Evolutionary conservation across 92 coral and sea anemone species (phyloP), one percentile per base, ranked within the genome.

Genomic region (Hydrozoanthus gracilis): DNA sequence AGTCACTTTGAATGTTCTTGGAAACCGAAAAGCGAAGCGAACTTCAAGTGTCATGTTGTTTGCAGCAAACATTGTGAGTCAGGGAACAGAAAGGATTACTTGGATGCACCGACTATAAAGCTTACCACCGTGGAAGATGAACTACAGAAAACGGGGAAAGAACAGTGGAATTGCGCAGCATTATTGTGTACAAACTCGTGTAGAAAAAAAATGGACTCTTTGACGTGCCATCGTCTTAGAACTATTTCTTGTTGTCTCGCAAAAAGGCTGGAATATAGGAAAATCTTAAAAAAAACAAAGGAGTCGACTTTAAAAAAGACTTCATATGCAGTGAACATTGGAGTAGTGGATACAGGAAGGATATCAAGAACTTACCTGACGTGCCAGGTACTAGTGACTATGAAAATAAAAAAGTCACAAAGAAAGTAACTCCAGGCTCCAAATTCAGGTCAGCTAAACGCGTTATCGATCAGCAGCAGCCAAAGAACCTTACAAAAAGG

Each of bases 1-100:
- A 89, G 44, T 78, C 87, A 15, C 86, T 76, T 89, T 71, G 86
- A 48, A 60, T 56, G 92, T 85, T n/a, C 92, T 90, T 27, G 92
- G 92, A 12, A 90, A 78, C 78, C 55, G 71, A 89, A 71, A 65
- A 13, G 75, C 46, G 76, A 71, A 69, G 14, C 64, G 16, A 73
- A 87, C 13, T 83, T 76, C 62, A 60, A 86, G 83, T 52, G 74
- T 18, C 88, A 88, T 51, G 88, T 83, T 60, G 84, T 89, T 82
- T 79, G 90, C 75, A 64, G 87, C 46, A 76, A 64, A 62, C 90
- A 86, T 69, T 86, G 88, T 82, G 35, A 70, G 52, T 44, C 73
- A 14, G 92, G 92, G 49, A 54, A 49, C 58, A 65, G 87, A 17
- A 56, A 70, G 58, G 73, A 86, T 72, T 44, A 46, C 27, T 76